These are phyloP conservation scores for Centropus unirufus DNA, from an alignment of 2,113 vertebrate species.

Conservation along the genomic window DNA sequence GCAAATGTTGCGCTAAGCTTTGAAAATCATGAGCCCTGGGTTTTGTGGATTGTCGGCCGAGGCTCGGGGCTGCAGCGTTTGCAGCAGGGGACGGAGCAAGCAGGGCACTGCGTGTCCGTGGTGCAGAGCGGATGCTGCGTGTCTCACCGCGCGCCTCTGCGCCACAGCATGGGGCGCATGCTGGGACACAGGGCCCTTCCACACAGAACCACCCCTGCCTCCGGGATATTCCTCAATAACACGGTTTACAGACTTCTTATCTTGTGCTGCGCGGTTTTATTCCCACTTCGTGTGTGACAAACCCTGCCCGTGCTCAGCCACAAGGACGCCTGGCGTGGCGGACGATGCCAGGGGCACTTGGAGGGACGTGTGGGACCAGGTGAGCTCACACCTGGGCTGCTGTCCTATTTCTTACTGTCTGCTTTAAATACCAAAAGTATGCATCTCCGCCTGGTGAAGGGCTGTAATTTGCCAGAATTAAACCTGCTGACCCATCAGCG, in stretches of 20 bases:
- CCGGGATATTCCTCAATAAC: neutral
- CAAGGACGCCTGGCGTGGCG: fast-evolving
- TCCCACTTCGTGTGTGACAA: fast-evolving
- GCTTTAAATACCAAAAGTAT: slow-evolving; percentile 11
- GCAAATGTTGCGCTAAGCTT: slow-evolving; percentile 77
- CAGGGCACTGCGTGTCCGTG: slow-evolving; percentile 61
- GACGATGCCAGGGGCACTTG: fast-evolving
- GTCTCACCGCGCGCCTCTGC: neutral
- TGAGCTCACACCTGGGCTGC: too few relatives aligned
- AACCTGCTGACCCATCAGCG: neutral
- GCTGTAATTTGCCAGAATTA: slow-evolving; percentile 2
- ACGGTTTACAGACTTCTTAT: neutral
- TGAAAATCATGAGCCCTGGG: slow-evolving; percentile 79
- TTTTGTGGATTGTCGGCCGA: slow-evolving; percentile 75
- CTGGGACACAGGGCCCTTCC: too few relatives aligned
- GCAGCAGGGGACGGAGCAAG: slow-evolving; percentile 60
- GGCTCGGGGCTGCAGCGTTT: slow-evolving; percentile 60
- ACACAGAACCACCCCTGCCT: too few relatives aligned
- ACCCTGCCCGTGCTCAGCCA: fast-evolving
- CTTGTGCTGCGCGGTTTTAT: neutral
- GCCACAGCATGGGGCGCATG: neutral
- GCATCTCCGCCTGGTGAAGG: slow-evolving; percentile 2
- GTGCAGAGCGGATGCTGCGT: neutral
- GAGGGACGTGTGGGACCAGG: neutral
- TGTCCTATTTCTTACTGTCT: neutral